Percentiles rank a stretch among this genome's conserved stretches.
phyloP scores from a whole-genome alignment of 2,113 vertebrate species.

The Plestiodon gilberti region DNA sequence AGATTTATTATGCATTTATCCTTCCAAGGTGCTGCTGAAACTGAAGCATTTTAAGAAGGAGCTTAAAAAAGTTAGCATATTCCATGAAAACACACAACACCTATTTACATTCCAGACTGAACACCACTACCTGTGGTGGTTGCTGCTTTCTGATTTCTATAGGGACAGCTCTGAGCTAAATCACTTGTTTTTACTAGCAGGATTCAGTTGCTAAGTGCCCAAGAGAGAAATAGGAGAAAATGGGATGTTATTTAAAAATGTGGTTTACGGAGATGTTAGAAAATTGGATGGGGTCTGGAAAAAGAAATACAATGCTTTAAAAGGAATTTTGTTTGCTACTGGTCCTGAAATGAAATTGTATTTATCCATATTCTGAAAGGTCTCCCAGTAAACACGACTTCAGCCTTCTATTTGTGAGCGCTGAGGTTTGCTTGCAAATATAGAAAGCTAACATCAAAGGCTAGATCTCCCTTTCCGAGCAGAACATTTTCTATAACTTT shows the following conservation, averaged over 20 bases:
- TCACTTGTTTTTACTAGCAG: neutral
- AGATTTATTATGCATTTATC: conserved; percentile 11
- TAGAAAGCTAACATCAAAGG: neutral
- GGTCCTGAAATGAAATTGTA: neutral
- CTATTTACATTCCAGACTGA: conserved; percentile 7
- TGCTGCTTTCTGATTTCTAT: conserved; percentile 7
- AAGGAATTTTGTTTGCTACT: conserved; percentile 5
- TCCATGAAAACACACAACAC: conserved; percentile 17
- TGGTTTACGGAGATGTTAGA: conserved; percentile 23
- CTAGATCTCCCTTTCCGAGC: neutral
- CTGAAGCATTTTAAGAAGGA: neutral
- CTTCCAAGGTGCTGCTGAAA: neutral
- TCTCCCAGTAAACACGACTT: neutral
- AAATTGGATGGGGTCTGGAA: neutral
- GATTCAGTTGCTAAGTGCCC: conserved; percentile 15
- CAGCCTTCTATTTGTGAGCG: neutral
- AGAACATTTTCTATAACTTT: neutral
- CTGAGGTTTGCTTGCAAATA: neutral
- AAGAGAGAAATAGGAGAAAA: conserved; percentile 31
- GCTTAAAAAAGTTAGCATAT: neutral
- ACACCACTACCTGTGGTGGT: neutral
- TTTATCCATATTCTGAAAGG: neutral
- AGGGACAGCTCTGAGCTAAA: conserved; percentile 1
- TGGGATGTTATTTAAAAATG: conserved; percentile 6
- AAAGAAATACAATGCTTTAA: neutral